Evolutionary conservation across 2,888 invertebrate genomes (phyloP), one percentile per base, ranked within the genome.

Genomic region (Scelioninae gen. 1): DNA sequence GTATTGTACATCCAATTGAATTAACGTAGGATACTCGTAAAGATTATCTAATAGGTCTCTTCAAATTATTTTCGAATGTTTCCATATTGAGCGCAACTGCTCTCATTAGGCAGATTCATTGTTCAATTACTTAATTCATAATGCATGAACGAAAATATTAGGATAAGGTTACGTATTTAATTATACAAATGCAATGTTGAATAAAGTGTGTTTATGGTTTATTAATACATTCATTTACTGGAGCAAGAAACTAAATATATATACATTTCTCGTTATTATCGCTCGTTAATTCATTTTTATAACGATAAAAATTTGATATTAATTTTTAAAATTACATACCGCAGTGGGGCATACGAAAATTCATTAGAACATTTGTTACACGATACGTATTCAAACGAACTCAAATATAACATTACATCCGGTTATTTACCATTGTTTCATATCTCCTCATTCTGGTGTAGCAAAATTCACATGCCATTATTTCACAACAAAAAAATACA

Each of bases 1-100:
- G 55, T 55, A 63, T 63, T 63, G 45, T 72, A 72, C 45, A 55
- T 62, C 72, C 72, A 63, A 72, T 72, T 72, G 62, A 72, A 72
- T 72, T 72, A 72, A 72, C 63, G 51, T 51, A 53, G 72, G 53
- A 72, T 72, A 72, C 62, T 63, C 72, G 23, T 53, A 72, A 72
- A 62, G 72, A 72, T 72, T 72, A 72, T 72, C 69, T 58, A 69
- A 49, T 58, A 38, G 69, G 69, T 49, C 69, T 69, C 49, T 60
- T 71, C 71, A 71, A 71, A 71, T 60, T 60, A 23, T 29, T 23
- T 38, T 38, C 32, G 47, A 69, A 69, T 58, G 58, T 55, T n/a
- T 69, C 69, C 55, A 69, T 58, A 69, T 69, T 58, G 56, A 56
- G 29, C 29, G 7, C 69, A 43, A 56, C 38, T 23, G 58, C 23